Percentiles rank a stretch among this genome's conserved stretches.
phyloP scores from a whole-genome alignment of 2,888 invertebrate genomes.

The Agrochola macilenta region DNA sequence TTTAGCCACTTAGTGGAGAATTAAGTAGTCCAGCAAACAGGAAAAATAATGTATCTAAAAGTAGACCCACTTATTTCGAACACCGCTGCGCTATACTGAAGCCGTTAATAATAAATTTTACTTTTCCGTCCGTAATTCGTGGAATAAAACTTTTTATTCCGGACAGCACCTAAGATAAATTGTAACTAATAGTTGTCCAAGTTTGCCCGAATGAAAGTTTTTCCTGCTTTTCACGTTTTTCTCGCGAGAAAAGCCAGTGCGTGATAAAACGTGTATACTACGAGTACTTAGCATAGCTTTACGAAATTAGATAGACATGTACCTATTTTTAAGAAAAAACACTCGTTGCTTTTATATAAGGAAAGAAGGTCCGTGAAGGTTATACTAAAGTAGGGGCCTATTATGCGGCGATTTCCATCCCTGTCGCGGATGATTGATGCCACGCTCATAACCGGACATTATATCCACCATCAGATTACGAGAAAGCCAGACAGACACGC shows the following conservation, averaged over 20 bases:
- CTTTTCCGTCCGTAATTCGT: not conserved
- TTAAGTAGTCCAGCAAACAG: not conserved
- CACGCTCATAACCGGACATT: slow-evolving; percentile 55
- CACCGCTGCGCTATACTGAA: not conserved
- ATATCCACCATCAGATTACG: slow-evolving; percentile 59
- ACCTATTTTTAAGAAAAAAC: not conserved
- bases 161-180: slow-evolving; percentile 21
- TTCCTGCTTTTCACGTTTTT: not conserved
- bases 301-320: not conserved
- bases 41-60: not conserved
- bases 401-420: slow-evolving; percentile 63
- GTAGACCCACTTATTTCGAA: not conserved
- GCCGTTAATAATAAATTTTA: slow-evolving; percentile 10
- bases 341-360: slow-evolving; percentile 9
- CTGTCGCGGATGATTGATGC: slow-evolving; percentile 67
- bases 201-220: not conserved
- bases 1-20: not conserved
- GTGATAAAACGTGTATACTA: not conserved
- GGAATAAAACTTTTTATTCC: not conserved
- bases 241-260: not conserved
- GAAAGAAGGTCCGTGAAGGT: slow-evolving; percentile 63
- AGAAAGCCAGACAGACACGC: slow-evolving; percentile 62
- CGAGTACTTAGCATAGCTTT: not conserved
- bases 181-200: slow-evolving; percentile 27
- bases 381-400: slow-evolving; percentile 53